A percentile compares a stretch with the other conserved stretches of the same genome.
These are phyloP conservation scores for Agapornis canus DNA, from an alignment of 2,797 vertebrate species.

Conservation along the genomic window DNA sequence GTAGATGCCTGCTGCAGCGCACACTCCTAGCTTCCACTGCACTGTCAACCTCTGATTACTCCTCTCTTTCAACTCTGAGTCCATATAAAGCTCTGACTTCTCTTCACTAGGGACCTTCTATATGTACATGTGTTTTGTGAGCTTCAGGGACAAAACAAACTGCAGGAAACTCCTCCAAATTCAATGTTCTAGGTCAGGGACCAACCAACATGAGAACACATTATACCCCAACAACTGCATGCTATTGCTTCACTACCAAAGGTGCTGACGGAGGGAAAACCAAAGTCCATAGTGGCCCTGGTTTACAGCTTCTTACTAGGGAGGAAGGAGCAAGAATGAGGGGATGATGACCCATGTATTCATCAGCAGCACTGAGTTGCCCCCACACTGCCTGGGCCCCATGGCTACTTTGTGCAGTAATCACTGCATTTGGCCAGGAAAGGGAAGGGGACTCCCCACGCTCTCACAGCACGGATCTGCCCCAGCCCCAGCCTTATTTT, in stretches of 20 bases:
- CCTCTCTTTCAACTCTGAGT: background rate
- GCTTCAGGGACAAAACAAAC: background rate
- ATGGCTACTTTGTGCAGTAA: rapidly evolving
- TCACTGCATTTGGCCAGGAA: background rate
- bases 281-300: background rate
- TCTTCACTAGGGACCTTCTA: background rate
- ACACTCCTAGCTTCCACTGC: background rate
- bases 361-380: background rate
- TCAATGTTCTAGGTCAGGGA: background rate
- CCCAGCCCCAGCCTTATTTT: background rate
- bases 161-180: background rate
- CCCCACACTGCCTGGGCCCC: background rate
- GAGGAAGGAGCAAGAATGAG: background rate
- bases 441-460: background rate
- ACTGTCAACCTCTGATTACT: background rate
- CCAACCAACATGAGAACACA: rapidly evolving
- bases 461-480: rapidly evolving
- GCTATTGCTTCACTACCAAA: rapidly evolving
- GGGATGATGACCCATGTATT: background rate
- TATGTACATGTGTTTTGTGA: background rate
- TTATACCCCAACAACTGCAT: rapidly evolving
- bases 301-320: background rate
- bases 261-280: background rate
- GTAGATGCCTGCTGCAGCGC: background rate
- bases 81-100: background rate